Percentiles rank a stretch among this genome's conserved stretches.
These are phyloP conservation scores for Microcebus murinus DNA, from an alignment of 2,113 vertebrate species.

Conservation along the genomic window DNA sequence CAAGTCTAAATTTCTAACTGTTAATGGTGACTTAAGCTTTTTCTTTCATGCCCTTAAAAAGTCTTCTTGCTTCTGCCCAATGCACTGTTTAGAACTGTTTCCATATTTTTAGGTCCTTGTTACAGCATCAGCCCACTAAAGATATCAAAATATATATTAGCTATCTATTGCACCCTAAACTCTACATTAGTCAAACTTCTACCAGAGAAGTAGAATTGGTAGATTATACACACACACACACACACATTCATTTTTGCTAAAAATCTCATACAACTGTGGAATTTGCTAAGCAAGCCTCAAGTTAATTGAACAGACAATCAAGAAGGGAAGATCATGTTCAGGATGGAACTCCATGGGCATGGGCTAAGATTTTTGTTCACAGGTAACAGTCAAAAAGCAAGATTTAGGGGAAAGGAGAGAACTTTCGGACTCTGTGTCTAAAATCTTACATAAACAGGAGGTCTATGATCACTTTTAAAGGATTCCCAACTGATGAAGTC, in stretches of 20 bases:
- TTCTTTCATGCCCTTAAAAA: neutral
- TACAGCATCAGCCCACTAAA: neutral
- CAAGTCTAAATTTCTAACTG: neutral
- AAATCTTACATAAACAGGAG: neutral
- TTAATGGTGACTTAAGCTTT: neutral
- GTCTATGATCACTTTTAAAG: neutral
- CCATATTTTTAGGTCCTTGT: neutral
- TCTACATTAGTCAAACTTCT: neutral
- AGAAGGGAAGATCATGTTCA: neutral
- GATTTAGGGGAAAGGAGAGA: neutral
- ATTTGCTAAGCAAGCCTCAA: neutral
- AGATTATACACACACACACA: neutral
- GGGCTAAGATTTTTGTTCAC: neutral
- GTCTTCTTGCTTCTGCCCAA: neutral
- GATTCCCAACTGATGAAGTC: neutral
- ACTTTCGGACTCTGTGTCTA: neutral
- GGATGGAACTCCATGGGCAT: neutral
- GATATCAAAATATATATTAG: neutral
- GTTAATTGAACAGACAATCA: neutral
- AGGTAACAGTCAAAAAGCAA: neutral
- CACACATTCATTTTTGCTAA: neutral
- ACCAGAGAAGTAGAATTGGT: neutral
- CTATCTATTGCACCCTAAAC: neutral
- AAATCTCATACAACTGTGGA: neutral
- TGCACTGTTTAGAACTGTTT: neutral